Percentiles rank a stretch among this genome's conserved stretches.
Evolutionary conservation across 2,888 invertebrate species (phyloP).

Genomic region (Oithona nana): DNA sequence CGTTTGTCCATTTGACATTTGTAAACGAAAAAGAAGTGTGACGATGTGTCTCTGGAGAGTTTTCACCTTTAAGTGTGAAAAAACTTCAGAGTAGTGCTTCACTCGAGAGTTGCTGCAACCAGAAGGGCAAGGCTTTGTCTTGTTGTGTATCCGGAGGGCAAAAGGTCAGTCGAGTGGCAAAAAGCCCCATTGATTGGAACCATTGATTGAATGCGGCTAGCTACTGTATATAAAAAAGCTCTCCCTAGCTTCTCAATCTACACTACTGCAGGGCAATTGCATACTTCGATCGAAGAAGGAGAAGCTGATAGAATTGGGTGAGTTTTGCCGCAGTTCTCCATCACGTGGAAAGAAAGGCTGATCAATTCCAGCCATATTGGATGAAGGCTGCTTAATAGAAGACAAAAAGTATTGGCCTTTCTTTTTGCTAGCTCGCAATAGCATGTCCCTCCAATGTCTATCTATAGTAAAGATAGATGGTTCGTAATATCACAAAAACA

Average conservation of each 20-base stretch:
- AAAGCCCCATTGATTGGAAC: constrained; percentile 10
- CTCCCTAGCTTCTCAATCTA: no score
- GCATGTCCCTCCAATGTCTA: no score
- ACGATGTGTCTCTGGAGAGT: no score
- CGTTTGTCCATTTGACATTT: no score
- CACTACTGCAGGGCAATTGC: not conserved
- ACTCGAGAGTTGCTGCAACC: no score
- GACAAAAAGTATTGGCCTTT: not conserved
- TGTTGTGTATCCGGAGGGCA: not conserved
- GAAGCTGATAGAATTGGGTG: not conserved
- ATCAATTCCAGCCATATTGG: not conserved
- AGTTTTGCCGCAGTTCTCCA: constrained; percentile 7
- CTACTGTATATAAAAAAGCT: not conserved
- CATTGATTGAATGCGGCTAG: constrained; percentile 4
- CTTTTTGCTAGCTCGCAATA: not conserved
- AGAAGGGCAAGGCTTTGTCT: not conserved
- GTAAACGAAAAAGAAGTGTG: no score
- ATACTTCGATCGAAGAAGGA: not conserved
- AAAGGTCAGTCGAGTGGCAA: constrained; percentile 4
- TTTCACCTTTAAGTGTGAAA: no score
- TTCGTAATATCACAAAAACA: not conserved
- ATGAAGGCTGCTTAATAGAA: not conserved
- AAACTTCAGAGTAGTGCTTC: no score
- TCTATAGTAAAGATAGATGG: no score
- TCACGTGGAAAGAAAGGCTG: not conserved